These are phyloP conservation scores for Eulacestoma nigropectus DNA, from an alignment of 2,113 vertebrate species.

Conservation along the genomic window DNA sequence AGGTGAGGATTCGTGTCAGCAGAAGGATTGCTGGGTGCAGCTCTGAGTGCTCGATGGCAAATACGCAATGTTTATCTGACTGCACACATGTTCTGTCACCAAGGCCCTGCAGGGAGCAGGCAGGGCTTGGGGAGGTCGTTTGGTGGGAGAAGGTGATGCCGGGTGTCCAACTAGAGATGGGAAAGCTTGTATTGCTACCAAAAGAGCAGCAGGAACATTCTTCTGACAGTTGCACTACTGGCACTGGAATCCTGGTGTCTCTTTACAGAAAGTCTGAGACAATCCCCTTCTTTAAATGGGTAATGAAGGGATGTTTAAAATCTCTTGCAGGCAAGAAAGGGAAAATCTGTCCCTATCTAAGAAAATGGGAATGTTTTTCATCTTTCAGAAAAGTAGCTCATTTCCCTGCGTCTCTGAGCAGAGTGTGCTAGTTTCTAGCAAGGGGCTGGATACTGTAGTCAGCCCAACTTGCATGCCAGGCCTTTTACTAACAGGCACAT, in stretches of 20 bases:
- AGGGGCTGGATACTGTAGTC: not conserved
- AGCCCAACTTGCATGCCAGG: not conserved
- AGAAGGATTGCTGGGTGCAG: not conserved
- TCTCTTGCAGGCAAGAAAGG: not conserved
- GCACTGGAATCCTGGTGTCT: not conserved
- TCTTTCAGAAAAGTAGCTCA: not conserved
- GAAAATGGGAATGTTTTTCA: not conserved
- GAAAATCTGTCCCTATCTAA: not conserved
- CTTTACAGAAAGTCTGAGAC: not conserved
- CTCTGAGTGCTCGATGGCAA: not conserved
- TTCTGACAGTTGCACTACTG: not conserved
- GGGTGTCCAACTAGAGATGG: not conserved
- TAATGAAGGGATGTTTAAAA: not conserved
- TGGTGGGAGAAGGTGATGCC: not conserved
- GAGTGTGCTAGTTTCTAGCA: not conserved
- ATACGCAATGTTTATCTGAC: fast-evolving
- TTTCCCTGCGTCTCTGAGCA: not conserved
- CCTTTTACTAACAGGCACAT: slow-evolving; percentile 16
- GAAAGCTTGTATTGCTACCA: fast-evolving
- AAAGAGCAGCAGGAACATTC: not conserved
- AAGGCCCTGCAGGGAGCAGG: not conserved
- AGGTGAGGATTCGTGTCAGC: not conserved
- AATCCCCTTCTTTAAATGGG: not conserved
- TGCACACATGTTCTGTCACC: fast-evolving
- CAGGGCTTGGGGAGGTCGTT: not conserved